These are phyloP conservation scores for Eonycteris spelaea DNA, from an alignment of 2,113 vertebrate genomes.

Conservation along the genomic window DNA sequence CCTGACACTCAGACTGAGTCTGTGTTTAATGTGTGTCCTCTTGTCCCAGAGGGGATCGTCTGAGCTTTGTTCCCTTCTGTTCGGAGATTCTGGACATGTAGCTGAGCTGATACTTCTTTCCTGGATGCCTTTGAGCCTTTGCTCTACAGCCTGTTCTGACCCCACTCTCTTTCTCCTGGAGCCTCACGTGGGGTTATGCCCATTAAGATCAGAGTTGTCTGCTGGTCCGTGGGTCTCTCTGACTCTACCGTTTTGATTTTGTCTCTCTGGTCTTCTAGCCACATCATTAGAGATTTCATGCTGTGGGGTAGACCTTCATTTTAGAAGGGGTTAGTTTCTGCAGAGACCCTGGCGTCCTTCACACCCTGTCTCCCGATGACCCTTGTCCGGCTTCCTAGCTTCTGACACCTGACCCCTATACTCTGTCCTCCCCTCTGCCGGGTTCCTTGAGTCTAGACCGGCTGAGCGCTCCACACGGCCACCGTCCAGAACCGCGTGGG, in stretches of 20 bases:
- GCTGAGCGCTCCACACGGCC: accelerated
- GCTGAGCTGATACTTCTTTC: neutral
- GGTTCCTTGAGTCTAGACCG: accelerated
- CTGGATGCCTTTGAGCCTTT: accelerated
- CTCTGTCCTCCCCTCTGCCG: accelerated
- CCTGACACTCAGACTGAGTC: neutral
- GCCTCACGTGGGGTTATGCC: neutral
- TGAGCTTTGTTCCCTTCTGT: neutral
- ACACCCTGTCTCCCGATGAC: no score
- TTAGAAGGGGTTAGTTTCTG: no score
- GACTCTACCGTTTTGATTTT: neutral
- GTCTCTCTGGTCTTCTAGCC: neutral
- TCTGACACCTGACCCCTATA: neutral
- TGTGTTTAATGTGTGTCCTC: neutral
- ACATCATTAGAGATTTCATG: accelerated
- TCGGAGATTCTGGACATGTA: accelerated
- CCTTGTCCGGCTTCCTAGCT: no score
- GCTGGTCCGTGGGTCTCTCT: accelerated
- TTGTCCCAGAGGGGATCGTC: neutral
- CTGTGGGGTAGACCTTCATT: no score
- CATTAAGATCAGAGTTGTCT: neutral
- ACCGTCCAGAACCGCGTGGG: accelerated
- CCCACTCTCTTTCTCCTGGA: no score
- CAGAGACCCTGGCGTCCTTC: neutral
- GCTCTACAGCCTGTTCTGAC: accelerated